Percentiles rank a stretch among this genome's conserved stretches.
Conservation (phyloP, 1,140 invertebrate species). For the Coboldia fuscipes region DNA sequence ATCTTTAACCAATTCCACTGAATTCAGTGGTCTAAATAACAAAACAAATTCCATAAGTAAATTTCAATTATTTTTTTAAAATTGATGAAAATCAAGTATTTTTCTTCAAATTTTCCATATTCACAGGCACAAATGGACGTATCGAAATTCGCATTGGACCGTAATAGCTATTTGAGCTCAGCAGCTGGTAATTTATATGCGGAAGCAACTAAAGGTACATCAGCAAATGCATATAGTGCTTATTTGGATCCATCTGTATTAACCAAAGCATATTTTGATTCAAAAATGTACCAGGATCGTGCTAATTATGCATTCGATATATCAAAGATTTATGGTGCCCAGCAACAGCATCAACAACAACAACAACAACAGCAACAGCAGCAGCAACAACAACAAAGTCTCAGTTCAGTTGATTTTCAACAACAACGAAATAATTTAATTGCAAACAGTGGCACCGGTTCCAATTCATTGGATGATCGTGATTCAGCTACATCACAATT, state of each 20-base stretch:
- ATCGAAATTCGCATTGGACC: conserved; percentile 19
- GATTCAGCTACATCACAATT: not conserved
- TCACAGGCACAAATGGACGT: conserved; percentile 19
- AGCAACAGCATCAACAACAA: conserved; percentile 11
- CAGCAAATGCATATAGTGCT: conserved; percentile 21
- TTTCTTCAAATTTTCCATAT: conserved; percentile 12
- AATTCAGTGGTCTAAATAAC: not conserved
- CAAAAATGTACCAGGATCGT: conserved; percentile 57
- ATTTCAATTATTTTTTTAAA: too few species aligned
- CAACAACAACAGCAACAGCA: conserved; percentile 16
- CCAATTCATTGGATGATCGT: conserved; percentile 2
- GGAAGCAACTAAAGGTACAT: conserved; percentile 16
- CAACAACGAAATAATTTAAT: not conserved
- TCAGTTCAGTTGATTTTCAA: not conserved
- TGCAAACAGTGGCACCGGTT: conserved; percentile 6
- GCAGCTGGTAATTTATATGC: conserved; percentile 10
- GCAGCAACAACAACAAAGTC: conserved; percentile 7
- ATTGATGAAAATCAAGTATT: not conserved
- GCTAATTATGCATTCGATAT: conserved; percentile 38
- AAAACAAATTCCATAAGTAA: not conserved
- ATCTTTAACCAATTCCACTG: not conserved
- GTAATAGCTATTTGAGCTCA: conserved; percentile 15
- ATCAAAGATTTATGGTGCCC: conserved; percentile 37
- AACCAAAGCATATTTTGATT: conserved; percentile 58
- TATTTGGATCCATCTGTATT: conserved; percentile 52